Percentiles rank a stretch among this genome's conserved stretches.
phyloP scores from a whole-genome alignment of 1,140 invertebrate species.

The Belonocnema kinseyi region DNA sequence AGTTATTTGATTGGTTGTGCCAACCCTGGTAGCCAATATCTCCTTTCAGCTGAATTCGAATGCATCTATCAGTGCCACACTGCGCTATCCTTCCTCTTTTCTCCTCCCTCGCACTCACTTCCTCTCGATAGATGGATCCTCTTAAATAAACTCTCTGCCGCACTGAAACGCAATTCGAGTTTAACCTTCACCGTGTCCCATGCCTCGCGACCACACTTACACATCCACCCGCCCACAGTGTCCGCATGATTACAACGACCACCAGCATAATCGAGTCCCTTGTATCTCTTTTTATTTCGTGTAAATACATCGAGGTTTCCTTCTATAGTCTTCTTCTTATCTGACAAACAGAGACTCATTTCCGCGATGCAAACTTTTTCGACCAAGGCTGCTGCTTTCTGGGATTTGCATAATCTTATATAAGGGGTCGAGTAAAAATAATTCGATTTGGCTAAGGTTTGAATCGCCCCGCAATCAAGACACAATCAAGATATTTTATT shows the following conservation, averaged over 20 bases:
- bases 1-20: too few species aligned
- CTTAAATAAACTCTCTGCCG: conserved; percentile 44
- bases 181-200: conserved; percentile 62
- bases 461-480: too few species aligned
- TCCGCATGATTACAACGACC: conserved; percentile 33
- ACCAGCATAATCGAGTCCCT: conserved; percentile 16
- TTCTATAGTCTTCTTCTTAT: not conserved
- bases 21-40: too few species aligned
- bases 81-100: conserved; percentile 1
- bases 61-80: conserved; percentile 3
- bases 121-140: not conserved
- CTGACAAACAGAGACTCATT: conserved; percentile 4
- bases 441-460: too few species aligned
- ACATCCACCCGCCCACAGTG: conserved; percentile 36
- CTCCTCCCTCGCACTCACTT: not conserved
- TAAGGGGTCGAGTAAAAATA: not conserved
- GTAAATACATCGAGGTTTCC: not conserved
- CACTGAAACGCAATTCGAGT: conserved; percentile 38
- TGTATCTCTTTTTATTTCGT: not conserved
- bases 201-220: conserved; percentile 52
- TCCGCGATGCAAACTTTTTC: conserved; percentile 18
- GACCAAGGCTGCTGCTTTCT: conserved; percentile 1
- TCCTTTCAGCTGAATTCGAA: not conserved
- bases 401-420: conserved; percentile 28
- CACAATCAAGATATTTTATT: too few species aligned